These are phyloP conservation scores for Cephus runcator DNA, from an alignment of 2,888 invertebrate species.

Conservation along the genomic window DNA sequence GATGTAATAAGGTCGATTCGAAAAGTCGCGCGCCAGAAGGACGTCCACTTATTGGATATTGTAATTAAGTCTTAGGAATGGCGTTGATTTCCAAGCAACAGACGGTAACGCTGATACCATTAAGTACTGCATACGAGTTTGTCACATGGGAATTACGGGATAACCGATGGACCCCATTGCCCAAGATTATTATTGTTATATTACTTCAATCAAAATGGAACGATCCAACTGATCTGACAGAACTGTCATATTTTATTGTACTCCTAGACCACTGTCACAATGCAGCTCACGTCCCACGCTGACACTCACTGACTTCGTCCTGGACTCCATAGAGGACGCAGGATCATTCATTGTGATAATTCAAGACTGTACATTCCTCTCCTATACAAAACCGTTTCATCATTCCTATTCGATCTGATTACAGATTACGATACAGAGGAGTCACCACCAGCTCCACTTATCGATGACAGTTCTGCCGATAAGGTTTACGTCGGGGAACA, in stretches of 20 bases:
- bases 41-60: neutral
- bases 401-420: neutral
- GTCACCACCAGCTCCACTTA: constrained; percentile 29
- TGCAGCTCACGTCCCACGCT: neutral
- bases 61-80: neutral
- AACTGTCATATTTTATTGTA: neutral
- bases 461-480: constrained; percentile 38
- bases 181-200: neutral
- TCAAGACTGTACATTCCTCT: neutral
- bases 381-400: no score
- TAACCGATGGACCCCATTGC: neutral
- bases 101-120: neutral
- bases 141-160: neutral
- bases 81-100: neutral
- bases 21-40: neutral
- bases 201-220: neutral
- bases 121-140: neutral
- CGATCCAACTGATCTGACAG: neutral
- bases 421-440: constrained; percentile 43
- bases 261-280: neutral
- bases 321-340: neutral
- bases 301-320: neutral
- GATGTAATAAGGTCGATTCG: neutral
- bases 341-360: neutral
- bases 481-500: constrained; percentile 43